These are phyloP conservation scores for Scaeva pyrastri DNA, from an alignment of 2,888 invertebrate species.

Conservation along the genomic window DNA sequence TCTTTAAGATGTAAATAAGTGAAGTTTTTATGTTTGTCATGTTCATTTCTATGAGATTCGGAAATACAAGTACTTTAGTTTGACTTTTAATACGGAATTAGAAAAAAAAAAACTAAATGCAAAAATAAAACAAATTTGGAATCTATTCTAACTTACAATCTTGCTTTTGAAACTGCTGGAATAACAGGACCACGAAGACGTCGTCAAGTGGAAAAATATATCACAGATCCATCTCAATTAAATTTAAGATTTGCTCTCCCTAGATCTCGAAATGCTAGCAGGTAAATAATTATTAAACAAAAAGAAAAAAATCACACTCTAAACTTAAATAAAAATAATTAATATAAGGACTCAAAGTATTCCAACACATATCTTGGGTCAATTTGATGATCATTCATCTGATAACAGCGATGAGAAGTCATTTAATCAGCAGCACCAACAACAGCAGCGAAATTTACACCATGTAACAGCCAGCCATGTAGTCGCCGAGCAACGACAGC, in stretches of 20 bases:
- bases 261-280: slow-evolving; percentile 83
- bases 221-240: slow-evolving; percentile 92
- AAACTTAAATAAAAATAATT: not conserved
- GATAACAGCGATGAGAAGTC: slow-evolving; percentile 80
- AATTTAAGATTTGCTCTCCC: slow-evolving; percentile 92
- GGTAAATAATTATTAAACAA: slow-evolving; percentile 78
- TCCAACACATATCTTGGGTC: slow-evolving; percentile 84
- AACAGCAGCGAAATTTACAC: slow-evolving; percentile 19
- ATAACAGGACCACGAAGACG: slow-evolving; percentile 83
- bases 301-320: not conserved
- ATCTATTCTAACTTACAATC: slow-evolving; percentile 57
- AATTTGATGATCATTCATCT: slow-evolving; percentile 81
- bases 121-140: slow-evolving; percentile 29
- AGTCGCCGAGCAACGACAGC: slow-evolving; percentile 13
- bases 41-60: not conserved
- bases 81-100: too few relatives aligned
- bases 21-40: not conserved
- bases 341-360: slow-evolving; percentile 83
- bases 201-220: slow-evolving; percentile 92
- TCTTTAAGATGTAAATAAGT: not conserved
- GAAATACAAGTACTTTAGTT: not conserved
- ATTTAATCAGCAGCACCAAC: slow-evolving; percentile 50
- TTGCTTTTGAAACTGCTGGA: slow-evolving; percentile 18
- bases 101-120: not conserved
- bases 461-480: not conserved